These are phyloP conservation scores for Drosophila nigromelanica DNA, from an alignment of 1,140 invertebrate genomes.

Conservation along the genomic window DNA sequence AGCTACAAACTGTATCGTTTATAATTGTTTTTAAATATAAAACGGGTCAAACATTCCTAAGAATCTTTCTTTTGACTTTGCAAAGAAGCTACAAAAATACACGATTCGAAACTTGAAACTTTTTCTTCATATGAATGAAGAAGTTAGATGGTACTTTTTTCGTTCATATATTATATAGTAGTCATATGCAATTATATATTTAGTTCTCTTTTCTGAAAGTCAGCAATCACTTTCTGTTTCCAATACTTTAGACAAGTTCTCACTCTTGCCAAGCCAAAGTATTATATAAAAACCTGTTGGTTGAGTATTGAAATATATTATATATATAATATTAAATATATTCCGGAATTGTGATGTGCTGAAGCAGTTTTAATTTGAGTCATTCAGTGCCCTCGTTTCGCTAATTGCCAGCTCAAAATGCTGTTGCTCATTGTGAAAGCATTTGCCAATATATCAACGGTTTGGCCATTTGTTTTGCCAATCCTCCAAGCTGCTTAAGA, in stretches of 20 bases:
- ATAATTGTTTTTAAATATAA: background rate
- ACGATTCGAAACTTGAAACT: no score
- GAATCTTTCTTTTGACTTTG: background rate
- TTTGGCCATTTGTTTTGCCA: constrained; percentile 40
- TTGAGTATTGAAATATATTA: background rate
- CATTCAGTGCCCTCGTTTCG: constrained; percentile 28
- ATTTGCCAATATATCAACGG: constrained; percentile 39
- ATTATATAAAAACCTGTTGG: constrained; percentile 3
- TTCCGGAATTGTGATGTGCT: constrained; percentile 9
- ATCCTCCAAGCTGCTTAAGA: constrained; percentile 41
- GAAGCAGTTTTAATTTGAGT: constrained; percentile 35
- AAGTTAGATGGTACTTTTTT: no score
- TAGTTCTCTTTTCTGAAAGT: background rate
- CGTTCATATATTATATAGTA: no score
- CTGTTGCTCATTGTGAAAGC: constrained; percentile 33
- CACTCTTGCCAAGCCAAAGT: background rate
- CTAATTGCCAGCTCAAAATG: constrained; percentile 34
- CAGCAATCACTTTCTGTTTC: background rate
- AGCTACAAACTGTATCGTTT: background rate
- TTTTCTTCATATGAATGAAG: no score
- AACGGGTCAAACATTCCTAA: background rate
- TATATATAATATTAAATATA: no score
- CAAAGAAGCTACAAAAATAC: no score
- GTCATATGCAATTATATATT: background rate
- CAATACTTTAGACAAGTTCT: background rate